Conservation (phyloP, 2,888 invertebrate species). For the Tinea pellionella region DNA sequence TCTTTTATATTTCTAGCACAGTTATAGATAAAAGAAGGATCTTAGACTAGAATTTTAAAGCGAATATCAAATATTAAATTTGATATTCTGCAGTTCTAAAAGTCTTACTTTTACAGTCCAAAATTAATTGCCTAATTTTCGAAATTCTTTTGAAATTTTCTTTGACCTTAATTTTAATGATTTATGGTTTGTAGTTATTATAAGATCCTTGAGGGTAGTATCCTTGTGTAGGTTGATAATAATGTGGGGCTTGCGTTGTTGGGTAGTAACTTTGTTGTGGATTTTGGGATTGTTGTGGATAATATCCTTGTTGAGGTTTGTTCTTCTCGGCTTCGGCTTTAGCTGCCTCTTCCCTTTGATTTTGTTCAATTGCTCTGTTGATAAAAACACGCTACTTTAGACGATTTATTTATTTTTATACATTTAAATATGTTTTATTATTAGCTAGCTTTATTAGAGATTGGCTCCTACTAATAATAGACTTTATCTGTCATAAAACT, state of each 20-base stretch:
- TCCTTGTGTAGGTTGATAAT: slow-evolving; percentile 18
- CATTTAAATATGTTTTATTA: neutral
- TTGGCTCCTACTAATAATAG: too few species aligned
- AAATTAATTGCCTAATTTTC: neutral
- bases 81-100: too few species aligned
- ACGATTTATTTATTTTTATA: neutral
- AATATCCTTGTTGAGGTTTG: slow-evolving; percentile 26
- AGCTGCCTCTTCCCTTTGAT: slow-evolving; percentile 38
- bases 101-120: neutral
- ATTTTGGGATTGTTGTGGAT: slow-evolving; percentile 19
- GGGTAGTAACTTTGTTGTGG: slow-evolving; percentile 24
- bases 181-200: slow-evolving; percentile 10
- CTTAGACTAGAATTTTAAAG: too few species aligned
- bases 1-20: too few species aligned
- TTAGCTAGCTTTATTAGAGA: too few species aligned
- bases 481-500: too few species aligned
- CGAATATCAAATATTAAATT: too few species aligned
- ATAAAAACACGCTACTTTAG: too few species aligned
- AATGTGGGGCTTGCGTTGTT: slow-evolving; percentile 19
- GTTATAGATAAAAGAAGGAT: too few species aligned
- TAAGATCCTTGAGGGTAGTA: slow-evolving; percentile 15
- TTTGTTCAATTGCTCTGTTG: slow-evolving; percentile 41
- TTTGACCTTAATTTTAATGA: neutral
- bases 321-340: slow-evolving; percentile 38
- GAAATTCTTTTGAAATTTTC: neutral